These are phyloP conservation scores for Xerus rutilus DNA, from an alignment of 2,797 vertebrate genomes.

Conservation along the genomic window DNA sequence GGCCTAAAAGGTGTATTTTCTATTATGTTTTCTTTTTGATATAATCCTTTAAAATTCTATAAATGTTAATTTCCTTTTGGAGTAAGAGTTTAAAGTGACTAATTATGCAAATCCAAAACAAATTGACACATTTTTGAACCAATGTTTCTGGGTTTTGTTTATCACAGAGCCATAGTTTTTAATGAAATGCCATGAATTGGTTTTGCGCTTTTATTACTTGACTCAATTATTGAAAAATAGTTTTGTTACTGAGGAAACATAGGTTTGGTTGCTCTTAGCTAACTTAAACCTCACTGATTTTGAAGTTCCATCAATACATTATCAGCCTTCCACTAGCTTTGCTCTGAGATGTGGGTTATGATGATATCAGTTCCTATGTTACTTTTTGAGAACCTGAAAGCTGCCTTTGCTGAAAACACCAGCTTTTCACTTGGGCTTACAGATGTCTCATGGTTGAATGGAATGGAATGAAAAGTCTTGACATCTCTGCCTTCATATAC, in stretches of 20 bases:
- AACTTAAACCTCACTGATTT: not conserved
- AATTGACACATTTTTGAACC: not conserved
- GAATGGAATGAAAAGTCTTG: not conserved
- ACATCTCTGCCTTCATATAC: not conserved
- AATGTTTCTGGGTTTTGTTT: not conserved
- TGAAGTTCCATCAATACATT: not conserved
- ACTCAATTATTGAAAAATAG: not conserved
- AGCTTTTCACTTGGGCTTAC: not conserved
- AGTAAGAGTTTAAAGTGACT: constrained; percentile 11
- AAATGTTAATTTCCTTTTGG: constrained; percentile 27
- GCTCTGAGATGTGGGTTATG: not conserved
- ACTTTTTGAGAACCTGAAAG: not conserved
- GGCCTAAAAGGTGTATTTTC: not conserved
- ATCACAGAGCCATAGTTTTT: not conserved
- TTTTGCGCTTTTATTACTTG: constrained; percentile 5
- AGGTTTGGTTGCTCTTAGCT: not conserved
- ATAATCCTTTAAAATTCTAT: not conserved
- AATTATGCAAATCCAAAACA: not conserved
- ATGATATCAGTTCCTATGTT: not conserved
- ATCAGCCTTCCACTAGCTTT: not conserved
- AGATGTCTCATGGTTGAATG: not conserved
- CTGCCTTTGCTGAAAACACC: not conserved
- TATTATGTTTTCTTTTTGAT: not conserved
- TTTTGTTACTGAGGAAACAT: not conserved
- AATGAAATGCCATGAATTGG: not conserved